phyloP scores from a whole-genome alignment of 2,113 vertebrate species.

The Eubucco bourcierii region DNA sequence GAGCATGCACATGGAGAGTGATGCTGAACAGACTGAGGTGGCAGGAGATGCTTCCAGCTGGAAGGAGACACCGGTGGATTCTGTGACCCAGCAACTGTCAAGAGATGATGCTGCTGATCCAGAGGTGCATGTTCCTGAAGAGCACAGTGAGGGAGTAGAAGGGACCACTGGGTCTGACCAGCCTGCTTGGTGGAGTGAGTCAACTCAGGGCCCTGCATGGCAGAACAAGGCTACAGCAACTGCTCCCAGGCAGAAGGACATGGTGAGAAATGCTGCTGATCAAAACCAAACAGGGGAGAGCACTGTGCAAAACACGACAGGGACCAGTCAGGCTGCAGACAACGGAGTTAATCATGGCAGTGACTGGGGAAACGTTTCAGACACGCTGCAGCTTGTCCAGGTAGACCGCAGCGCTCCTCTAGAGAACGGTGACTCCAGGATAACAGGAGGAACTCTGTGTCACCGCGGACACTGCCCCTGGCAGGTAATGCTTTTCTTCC shows the following conservation, averaged over 20 bases:
- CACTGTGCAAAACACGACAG: rapidly evolving
- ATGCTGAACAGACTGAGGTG: rapidly evolving
- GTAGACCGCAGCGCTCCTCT: background rate
- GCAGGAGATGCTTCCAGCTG: background rate
- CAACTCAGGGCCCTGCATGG: rapidly evolving
- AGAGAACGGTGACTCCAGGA: background rate
- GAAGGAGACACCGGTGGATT: background rate
- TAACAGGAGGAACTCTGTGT: constrained; percentile 79
- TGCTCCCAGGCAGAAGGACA: background rate
- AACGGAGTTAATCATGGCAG: background rate
- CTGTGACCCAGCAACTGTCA: rapidly evolving
- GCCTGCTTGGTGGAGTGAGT: rapidly evolving
- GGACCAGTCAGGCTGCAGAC: rapidly evolving
- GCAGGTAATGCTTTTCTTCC: constrained; percentile 71
- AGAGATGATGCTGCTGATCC: background rate
- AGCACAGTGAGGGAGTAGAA: rapidly evolving
- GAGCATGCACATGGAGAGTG: rapidly evolving
- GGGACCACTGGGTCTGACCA: rapidly evolving
- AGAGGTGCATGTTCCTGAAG: background rate
- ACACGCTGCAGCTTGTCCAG: rapidly evolving
- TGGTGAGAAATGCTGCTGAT: rapidly evolving
- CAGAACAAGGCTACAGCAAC: rapidly evolving
- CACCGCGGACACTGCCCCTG: constrained; percentile 81
- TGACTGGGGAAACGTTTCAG: background rate
- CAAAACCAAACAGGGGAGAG: background rate